phyloP scores from a whole-genome alignment of 2,888 invertebrate genomes.

The Sphaeridia pumilis region DNA sequence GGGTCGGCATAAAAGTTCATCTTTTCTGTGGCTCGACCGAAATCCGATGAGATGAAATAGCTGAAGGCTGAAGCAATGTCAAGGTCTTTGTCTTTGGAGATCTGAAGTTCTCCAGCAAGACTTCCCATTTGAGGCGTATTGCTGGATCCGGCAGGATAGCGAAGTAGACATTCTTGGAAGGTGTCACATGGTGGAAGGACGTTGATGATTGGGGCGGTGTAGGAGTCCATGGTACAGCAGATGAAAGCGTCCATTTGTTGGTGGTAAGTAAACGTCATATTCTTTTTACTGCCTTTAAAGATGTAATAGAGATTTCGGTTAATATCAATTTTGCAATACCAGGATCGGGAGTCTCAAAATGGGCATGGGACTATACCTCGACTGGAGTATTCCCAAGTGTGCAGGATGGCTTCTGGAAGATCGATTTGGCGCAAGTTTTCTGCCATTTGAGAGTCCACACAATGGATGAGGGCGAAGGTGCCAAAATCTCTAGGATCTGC shows the following conservation, averaged over 20 bases:
- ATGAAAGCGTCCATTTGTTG: not conserved
- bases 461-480: not conserved
- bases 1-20: not conserved
- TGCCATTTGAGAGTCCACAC: not conserved
- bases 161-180: not conserved
- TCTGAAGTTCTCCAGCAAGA: not conserved
- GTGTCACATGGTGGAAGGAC: not conserved
- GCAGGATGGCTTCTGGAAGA: not conserved
- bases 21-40: not conserved
- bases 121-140: not conserved
- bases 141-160: not conserved
- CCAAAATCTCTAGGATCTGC: not conserved
- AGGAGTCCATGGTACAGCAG: not conserved
- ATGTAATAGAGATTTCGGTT: not conserved
- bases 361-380: not conserved
- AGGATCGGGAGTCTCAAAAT: not conserved
- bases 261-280: not conserved
- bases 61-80: not conserved
- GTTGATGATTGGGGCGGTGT: not conserved
- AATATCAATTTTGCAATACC: not conserved
- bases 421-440: not conserved
- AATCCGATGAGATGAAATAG: not conserved
- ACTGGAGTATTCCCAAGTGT: not conserved
- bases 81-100: not conserved
- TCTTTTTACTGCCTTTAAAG: not conserved